Base-by-base conservation (phyloP, 2,113 vertebrate species). In the Chloroceryle aenea region DNA sequence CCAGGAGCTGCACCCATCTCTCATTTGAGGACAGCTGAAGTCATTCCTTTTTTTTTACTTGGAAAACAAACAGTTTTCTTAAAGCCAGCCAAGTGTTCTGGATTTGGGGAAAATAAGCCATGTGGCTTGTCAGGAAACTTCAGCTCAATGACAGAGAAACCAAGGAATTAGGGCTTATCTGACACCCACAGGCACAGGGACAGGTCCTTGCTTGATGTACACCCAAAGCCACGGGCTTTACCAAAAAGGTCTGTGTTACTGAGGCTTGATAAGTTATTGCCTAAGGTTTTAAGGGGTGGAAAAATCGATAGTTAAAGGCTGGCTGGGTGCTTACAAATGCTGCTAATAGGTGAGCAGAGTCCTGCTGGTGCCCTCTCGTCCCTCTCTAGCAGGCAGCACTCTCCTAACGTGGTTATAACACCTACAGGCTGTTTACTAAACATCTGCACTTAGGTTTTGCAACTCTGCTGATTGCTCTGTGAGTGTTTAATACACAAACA, bases 331-430 rank as follows among this genome's bases (percentile, higher is more conserved):
- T 73, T 14, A 4, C 9, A 22, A 72, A 42, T 18, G 40, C 15
- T 11, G 45, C 17, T 61, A 22, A n/a, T 8, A 18, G 36, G 21
- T 6, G 16, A 20, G 48, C 27, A 8, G 22, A 12, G 0, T 42
- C 26, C 38, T 9, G n/a, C 58, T 25, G 45, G 26, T 19, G 56
- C 18, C 56, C 22, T 58, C 26, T 13, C 5, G 1, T 16, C 68
- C 43, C 66, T 34, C 58, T 32, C 38, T 3, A 29, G 52, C 45
- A 36, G 0, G 4, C 1, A 27, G 26, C 40, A 5, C 29, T 3
- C 25, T 20, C 2, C n/a, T 17, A 40, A 56, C 3, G 67, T 27
- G 25, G 48, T 68, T 63, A 2, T 23, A 63, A 32, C 78, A 29
- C 42, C 29, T 23, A 5, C 0, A 26, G 38, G 13, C 16, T 50